Evolutionary conservation across 2,888 invertebrate species (phyloP).

Genomic region (Philereme vetulata): DNA sequence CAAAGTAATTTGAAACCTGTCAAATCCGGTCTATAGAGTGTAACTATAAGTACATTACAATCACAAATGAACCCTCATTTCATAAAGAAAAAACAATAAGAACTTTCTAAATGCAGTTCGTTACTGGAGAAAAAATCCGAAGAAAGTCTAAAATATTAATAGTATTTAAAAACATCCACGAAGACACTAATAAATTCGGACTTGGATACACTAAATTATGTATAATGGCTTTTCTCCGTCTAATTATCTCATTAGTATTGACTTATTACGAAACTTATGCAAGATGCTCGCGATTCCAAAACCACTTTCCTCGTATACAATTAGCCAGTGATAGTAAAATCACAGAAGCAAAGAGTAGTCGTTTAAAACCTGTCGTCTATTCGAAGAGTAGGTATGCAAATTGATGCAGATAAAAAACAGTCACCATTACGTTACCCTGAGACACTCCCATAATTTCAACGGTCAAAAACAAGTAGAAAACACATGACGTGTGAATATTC

Average conservation of each 20-base stretch:
- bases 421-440: slow-evolving; percentile 4
- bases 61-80: too few relatives aligned
- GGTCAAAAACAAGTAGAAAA: background rate
- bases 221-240: slow-evolving; percentile 23
- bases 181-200: slow-evolving; percentile 10
- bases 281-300: slow-evolving; percentile 23
- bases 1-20: too few relatives aligned
- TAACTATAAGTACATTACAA: too few relatives aligned
- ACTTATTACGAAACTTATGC: slow-evolving; percentile 35
- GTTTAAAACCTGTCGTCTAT: slow-evolving; percentile 17
- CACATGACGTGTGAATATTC: slow-evolving; percentile 1
- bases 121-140: background rate
- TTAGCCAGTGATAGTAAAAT: slow-evolving; percentile 22
- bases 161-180: slow-evolving; percentile 16
- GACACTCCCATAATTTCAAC: slow-evolving; percentile 11
- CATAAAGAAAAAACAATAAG: too few relatives aligned
- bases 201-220: slow-evolving; percentile 29
- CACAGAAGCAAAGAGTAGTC: slow-evolving; percentile 1
- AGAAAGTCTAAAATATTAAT: slow-evolving; percentile 13
- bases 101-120: slow-evolving; percentile 1
- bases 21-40: too few relatives aligned
- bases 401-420: slow-evolving; percentile 10
- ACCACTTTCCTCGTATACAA: slow-evolving; percentile 37
- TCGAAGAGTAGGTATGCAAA: slow-evolving; percentile 24
- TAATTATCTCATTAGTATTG: slow-evolving; percentile 33